Evolutionary conservation across 2,113 vertebrate genomes (phyloP).

Genomic region (Potamarius usumacintae): DNA sequence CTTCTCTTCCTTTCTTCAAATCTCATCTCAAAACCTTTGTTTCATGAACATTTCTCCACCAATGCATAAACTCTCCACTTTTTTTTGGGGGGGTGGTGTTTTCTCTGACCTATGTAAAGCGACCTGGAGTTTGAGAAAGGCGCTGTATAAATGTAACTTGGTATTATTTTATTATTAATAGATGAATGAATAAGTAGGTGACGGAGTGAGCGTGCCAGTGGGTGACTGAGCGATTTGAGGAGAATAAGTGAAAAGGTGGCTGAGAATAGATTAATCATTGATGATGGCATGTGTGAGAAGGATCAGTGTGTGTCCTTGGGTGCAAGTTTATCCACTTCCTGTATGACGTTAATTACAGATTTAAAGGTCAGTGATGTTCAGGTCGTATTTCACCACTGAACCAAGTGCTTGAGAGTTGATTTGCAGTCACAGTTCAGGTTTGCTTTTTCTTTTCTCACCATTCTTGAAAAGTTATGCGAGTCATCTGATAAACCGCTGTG

Average conservation of each 20-base stretch:
- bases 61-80: too few species aligned
- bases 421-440: not conserved
- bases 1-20: too few species aligned
- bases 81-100: too few species aligned
- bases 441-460: too few species aligned
- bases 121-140: too few species aligned
- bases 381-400: not conserved
- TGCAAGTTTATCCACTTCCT: not conserved
- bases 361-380: not conserved
- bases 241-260: not conserved
- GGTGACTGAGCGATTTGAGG: not conserved
- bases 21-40: too few species aligned
- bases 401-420: not conserved
- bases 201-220: not conserved
- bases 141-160: too few species aligned
- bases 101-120: too few species aligned
- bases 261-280: not conserved
- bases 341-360: not conserved
- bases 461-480: not conserved
- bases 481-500: not conserved
- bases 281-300: not conserved
- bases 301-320: not conserved
- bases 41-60: too few species aligned
- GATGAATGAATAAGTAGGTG: not conserved
- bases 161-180: too few species aligned